Conservation (phyloP, 1,140 invertebrate species). For the Ceratosolen fusciceps region DNA sequence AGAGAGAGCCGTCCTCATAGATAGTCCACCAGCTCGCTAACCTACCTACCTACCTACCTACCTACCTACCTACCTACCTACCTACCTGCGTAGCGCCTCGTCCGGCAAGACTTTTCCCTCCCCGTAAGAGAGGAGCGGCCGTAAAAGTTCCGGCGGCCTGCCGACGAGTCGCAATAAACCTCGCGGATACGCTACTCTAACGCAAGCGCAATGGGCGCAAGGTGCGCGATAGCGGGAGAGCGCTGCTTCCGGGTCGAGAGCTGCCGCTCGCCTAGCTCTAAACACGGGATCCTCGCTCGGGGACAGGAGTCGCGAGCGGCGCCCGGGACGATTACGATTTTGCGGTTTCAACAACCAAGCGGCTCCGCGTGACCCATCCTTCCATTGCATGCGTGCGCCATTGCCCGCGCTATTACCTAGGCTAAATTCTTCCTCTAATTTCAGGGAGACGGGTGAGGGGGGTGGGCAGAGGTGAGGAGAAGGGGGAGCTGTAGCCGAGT, state of each 20-base stretch:
- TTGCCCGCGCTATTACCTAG: background rate
- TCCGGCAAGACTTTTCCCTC: too few species aligned
- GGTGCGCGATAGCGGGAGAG: background rate
- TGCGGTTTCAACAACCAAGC: conserved; percentile 30
- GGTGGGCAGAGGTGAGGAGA: too few species aligned
- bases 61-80: background rate
- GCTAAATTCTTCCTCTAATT: conserved; percentile 2
- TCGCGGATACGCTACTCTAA: background rate
- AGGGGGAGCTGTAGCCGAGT: background rate
- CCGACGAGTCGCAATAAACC: background rate
- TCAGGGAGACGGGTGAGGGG: too few species aligned
- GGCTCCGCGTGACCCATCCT: conserved; percentile 1
- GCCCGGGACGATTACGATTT: conserved; percentile 18
- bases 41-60: too few species aligned
- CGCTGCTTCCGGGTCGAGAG: conserved; percentile 27
- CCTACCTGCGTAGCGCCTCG: too few species aligned
- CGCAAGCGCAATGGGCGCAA: background rate
- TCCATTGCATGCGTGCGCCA: conserved; percentile 22
- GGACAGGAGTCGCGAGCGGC: conserved; percentile 19
- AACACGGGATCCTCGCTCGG: background rate
- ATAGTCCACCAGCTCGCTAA: too few species aligned
- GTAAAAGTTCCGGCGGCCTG: background rate
- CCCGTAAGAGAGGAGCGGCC: too few species aligned
- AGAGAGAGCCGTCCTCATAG: too few species aligned
- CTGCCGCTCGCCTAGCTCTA: background rate